These are phyloP conservation scores for Eupsittula cactorum DNA, from an alignment of 2,113 vertebrate genomes.

Conservation along the genomic window DNA sequence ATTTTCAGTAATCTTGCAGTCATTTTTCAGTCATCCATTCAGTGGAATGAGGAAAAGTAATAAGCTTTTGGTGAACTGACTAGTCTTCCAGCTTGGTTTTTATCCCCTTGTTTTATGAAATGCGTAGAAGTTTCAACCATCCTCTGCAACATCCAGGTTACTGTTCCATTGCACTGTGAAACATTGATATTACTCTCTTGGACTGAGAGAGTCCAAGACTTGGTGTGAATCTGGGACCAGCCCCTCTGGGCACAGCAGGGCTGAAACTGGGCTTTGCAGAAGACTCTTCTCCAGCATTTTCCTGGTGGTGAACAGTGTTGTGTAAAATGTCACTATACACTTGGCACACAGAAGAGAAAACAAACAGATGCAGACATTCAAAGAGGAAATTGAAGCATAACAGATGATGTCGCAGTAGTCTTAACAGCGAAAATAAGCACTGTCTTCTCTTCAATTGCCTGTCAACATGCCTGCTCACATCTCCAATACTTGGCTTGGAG, in stretches of 20 bases:
- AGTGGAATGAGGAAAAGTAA: not conserved
- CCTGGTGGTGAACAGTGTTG: rapidly evolving
- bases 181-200: not conserved
- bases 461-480: not conserved
- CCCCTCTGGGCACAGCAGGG: not conserved
- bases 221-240: not conserved
- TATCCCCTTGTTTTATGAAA: not conserved
- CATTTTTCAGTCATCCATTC: not conserved
- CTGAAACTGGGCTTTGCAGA: not conserved
- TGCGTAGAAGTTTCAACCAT: not conserved
- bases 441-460: constrained; percentile 24
- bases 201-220: not conserved
- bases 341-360: constrained; percentile 15
- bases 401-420: not conserved
- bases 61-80: not conserved
- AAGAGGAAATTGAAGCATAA: not conserved
- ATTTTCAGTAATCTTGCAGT: not conserved
- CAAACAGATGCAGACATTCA: not conserved
- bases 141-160: not conserved
- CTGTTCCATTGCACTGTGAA: not conserved
- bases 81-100: not conserved
- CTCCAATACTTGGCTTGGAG: not conserved
- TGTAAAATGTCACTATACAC: not conserved
- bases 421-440: not conserved
- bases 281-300: not conserved